phyloP scores from a whole-genome alignment of 1,140 invertebrate species.

The Neodiprion fabricii region DNA sequence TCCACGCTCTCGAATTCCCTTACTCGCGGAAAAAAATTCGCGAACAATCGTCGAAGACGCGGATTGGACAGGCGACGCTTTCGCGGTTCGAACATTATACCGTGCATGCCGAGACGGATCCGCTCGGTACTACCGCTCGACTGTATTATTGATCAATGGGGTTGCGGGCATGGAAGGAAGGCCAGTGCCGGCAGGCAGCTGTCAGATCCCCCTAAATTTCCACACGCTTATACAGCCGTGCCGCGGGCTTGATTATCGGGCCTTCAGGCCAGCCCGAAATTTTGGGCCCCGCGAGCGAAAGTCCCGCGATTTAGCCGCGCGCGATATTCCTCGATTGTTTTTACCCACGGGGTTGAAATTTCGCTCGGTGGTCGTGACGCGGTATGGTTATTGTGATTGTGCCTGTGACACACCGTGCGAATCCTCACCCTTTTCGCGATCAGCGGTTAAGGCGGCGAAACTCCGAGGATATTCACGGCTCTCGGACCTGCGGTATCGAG shows the following conservation, averaged over 20 bases:
- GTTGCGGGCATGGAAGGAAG: slow-evolving; percentile 49
- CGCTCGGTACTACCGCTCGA: slow-evolving; percentile 42
- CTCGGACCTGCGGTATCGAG: neutral
- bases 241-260: neutral
- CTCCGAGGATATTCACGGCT: neutral
- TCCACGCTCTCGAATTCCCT: too few relatives aligned
- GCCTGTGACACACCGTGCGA: too few relatives aligned
- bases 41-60: too few relatives aligned
- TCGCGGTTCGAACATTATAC: too few relatives aligned
- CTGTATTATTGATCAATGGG: slow-evolving; percentile 59
- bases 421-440: too few relatives aligned
- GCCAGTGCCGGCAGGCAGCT: slow-evolving; percentile 54
- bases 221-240: slow-evolving; percentile 29
- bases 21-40: too few relatives aligned
- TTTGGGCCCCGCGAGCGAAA: neutral
- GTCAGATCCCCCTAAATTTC: slow-evolving; percentile 49
- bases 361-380: too few relatives aligned
- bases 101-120: slow-evolving; percentile 33
- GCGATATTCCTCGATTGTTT: slow-evolving; percentile 22
- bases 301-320: slow-evolving; percentile 28
- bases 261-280: neutral
- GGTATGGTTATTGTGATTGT: too few relatives aligned
- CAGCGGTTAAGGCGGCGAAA: neutral
- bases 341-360: neutral
- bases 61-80: too few relatives aligned